A percentile compares a stretch with the other conserved stretches of the same genome.
Evolutionary conservation across 2,113 vertebrate genomes (phyloP).

Genomic region (Tichodroma muraria): DNA sequence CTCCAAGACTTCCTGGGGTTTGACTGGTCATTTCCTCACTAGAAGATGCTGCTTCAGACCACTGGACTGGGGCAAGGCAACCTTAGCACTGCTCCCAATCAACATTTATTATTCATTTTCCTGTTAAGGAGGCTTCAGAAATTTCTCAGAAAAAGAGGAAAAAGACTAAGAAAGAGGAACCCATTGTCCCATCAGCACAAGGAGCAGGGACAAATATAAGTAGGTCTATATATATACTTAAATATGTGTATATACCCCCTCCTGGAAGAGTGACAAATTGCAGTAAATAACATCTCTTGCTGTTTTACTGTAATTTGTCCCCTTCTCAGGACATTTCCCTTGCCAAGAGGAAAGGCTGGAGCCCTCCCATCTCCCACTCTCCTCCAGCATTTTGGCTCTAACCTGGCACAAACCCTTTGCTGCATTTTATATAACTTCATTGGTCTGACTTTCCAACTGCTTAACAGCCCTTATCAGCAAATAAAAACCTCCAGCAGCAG

Average conservation of each 20-base stretch:
- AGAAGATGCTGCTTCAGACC: neutral
- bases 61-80: neutral
- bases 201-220: neutral
- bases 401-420: neutral
- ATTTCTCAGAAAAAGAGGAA: neutral
- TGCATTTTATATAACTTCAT: slow-evolving; percentile 12
- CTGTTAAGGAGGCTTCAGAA: neutral
- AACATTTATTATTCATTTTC: neutral
- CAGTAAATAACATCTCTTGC: neutral
- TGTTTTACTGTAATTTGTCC: neutral
- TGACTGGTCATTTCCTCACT: neutral
- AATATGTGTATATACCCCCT: neutral
- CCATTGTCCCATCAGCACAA: neutral
- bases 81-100: neutral
- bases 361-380: neutral
- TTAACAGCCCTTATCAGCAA: slow-evolving; percentile 58
- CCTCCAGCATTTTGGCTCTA: neutral
- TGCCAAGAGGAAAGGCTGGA: neutral
- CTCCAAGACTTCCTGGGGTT: neutral
- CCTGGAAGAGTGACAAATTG: too few relatives aligned
- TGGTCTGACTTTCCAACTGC: slow-evolving; percentile 43
- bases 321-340: neutral
- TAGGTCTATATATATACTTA: neutral
- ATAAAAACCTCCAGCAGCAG: slow-evolving; percentile 60
- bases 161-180: neutral